A percentile compares a stretch with the other conserved stretches of the same genome.
Conservation (phyloP, 1,140 invertebrate genomes). For the Polyergus mexicanus region DNA sequence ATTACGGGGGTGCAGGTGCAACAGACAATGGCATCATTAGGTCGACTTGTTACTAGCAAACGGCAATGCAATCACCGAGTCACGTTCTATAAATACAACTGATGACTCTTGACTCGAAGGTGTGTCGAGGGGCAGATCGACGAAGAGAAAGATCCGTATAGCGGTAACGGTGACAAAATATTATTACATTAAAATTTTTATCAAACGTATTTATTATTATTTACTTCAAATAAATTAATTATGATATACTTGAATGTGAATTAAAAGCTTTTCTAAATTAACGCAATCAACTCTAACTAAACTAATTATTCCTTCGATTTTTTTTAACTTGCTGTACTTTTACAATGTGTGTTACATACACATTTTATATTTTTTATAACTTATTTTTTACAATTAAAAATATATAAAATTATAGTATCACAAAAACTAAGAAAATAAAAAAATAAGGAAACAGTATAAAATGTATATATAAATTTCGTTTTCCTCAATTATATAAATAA, state of each 20-base stretch:
- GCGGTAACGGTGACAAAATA: background rate
- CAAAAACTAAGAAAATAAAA: background rate
- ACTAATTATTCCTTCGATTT: background rate
- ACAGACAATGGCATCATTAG: constrained; percentile 76
- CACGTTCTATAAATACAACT: constrained; percentile 79
- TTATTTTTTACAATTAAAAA: background rate
- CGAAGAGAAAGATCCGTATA: constrained; percentile 41
- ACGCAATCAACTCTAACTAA: background rate
- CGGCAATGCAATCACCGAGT: constrained; percentile 75
- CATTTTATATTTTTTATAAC: too few species aligned
- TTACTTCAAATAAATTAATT: background rate
- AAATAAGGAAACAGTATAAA: background rate
- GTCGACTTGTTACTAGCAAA: constrained; percentile 72
- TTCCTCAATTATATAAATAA: constrained; percentile 7
- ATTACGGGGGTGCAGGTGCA: constrained; percentile 70
- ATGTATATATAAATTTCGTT: background rate
- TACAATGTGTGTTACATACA: background rate
- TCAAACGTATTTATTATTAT: background rate
- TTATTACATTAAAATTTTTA: constrained; percentile 11
- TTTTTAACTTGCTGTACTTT: background rate
- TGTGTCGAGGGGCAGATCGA: constrained; percentile 66
- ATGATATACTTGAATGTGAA: background rate
- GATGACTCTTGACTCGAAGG: constrained; percentile 74
- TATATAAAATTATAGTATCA: background rate
- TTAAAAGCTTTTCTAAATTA: background rate